phyloP scores from a whole-genome alignment of 1,140 invertebrate species.

The Coenobita brevimanus region DNA sequence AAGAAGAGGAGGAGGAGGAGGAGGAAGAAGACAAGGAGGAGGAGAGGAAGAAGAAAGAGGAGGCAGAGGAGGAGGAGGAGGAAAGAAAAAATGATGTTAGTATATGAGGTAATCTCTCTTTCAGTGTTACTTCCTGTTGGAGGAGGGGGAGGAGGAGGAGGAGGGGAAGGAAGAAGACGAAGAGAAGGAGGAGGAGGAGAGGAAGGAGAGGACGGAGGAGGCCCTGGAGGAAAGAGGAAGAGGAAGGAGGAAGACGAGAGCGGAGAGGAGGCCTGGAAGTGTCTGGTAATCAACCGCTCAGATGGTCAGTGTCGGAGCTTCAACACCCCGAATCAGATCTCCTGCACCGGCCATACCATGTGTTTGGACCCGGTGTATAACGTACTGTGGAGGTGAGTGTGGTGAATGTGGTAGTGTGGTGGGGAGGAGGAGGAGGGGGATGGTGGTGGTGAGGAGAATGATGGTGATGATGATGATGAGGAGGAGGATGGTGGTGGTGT shows the following conservation, averaged over 20 bases:
- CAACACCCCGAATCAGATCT: constrained; percentile 83
- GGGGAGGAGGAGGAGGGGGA: no score
- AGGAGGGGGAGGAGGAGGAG: constrained; percentile 39
- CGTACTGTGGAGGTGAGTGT: constrained; percentile 73
- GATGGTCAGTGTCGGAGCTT: constrained; percentile 90
- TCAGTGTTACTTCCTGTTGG: constrained; percentile 50
- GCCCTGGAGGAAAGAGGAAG: constrained; percentile 22
- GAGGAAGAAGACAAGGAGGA: no score
- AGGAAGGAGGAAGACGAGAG: constrained; percentile 68
- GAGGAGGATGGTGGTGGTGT: no score
- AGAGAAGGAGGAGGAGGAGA: constrained; percentile 71
- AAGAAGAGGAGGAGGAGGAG: no score
- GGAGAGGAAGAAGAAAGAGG: no score
- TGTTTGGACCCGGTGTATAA: constrained; percentile 87
- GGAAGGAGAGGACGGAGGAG: no score
- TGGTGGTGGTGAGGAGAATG: neutral
- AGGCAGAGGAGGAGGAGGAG: no score
- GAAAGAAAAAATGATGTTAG: neutral
- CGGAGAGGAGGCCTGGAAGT: constrained; percentile 63
- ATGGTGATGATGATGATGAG: no score
- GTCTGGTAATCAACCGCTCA: constrained; percentile 83
- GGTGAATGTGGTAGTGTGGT: neutral
- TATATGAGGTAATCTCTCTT: neutral
- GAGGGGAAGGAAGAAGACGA: neutral
- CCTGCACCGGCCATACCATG: constrained; percentile 83